Conservation (phyloP, 2,797 vertebrate species). For the Takifugu rubripes region DNA sequence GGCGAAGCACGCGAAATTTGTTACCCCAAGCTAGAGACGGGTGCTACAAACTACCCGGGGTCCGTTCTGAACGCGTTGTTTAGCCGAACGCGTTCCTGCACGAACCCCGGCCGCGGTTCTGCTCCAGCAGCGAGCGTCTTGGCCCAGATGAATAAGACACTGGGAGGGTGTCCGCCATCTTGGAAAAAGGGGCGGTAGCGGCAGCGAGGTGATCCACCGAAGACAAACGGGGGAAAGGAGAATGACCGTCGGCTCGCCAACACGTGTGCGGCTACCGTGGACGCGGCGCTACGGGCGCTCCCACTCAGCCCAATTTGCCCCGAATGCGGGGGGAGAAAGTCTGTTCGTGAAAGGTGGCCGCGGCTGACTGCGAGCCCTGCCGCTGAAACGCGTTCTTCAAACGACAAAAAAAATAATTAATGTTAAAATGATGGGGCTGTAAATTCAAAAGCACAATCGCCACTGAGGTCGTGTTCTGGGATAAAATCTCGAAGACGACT, state of each 20-base stretch:
- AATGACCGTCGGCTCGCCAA: background rate
- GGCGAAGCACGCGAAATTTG: background rate
- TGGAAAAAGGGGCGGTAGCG: conserved; percentile 74
- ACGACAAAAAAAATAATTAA: no score
- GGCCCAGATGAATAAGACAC: conserved; percentile 57
- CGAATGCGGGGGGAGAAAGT: background rate
- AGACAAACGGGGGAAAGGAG: conserved; percentile 13
- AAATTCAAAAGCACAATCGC: background rate
- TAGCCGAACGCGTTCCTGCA: background rate
- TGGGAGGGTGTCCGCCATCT: conserved; percentile 85
- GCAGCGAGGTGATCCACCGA: conserved; percentile 45
- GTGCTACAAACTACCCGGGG: background rate
- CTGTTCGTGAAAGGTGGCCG: background rate
- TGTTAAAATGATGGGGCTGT: no score
- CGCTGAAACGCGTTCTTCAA: no score
- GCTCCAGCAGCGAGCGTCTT: background rate
- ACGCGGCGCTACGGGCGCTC: conserved; percentile 2
- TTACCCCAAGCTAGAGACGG: background rate
- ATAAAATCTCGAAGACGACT: background rate
- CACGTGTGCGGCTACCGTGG: conserved; percentile 10
- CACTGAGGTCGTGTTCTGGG: background rate
- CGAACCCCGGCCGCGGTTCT: no score
- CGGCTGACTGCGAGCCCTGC: no score
- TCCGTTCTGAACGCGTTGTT: background rate
- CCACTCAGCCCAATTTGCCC: no score